Base-by-base conservation (phyloP, 2,888 invertebrate genomes). In the Drosophila mercatorum region DNA sequence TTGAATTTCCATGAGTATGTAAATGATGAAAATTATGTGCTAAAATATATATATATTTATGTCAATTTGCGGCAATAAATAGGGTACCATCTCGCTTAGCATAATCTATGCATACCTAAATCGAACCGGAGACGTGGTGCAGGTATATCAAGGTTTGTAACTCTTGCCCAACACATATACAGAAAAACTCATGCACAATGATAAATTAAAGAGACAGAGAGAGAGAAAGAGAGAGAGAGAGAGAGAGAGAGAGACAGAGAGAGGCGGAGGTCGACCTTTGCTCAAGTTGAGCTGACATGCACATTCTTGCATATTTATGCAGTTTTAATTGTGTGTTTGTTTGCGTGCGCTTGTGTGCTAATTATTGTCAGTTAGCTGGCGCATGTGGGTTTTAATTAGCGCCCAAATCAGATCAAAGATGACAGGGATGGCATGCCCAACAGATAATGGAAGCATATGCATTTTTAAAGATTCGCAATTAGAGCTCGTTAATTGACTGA, bases 301-400 rank as follows among this genome's bases (percentile, higher is more conserved):
- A 81, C 71, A 75, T 89, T 85, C 80, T 66, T 78, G 90, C 89
- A 88, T 85, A 85, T 88, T 85, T 85, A 88, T 88, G 83, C 84
- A 75, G 70, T 85, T 90, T 86, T 86, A 90, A 90, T 86, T 90
- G 86, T 81, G 68, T 81, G 74, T 81, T 79, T 88, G 88, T 81
- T 78, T 89, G 78, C 60, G 44, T 67, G 63, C 77, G 58, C 59
- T 78, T 87, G 80, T 76, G 79, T 81, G 88, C 79, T 75, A 89
- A 85, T 88, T 85, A 89, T 82, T 83, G 89, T 83, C 83, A 73
- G 83, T 83, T 86, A 76, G 74, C 66, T 76, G 79, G 68, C 51
- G 74, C 83, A 85, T 83, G 76, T 83, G 83, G 69, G 53, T 79
- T 81, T 81, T 79, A 81, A 80, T 80, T 78, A 80, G 75, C 64